Percentiles rank a stretch among this genome's conserved stretches.
Evolutionary conservation across 1,140 invertebrate species (phyloP).

Genomic region (Anoplophora glabripennis): DNA sequence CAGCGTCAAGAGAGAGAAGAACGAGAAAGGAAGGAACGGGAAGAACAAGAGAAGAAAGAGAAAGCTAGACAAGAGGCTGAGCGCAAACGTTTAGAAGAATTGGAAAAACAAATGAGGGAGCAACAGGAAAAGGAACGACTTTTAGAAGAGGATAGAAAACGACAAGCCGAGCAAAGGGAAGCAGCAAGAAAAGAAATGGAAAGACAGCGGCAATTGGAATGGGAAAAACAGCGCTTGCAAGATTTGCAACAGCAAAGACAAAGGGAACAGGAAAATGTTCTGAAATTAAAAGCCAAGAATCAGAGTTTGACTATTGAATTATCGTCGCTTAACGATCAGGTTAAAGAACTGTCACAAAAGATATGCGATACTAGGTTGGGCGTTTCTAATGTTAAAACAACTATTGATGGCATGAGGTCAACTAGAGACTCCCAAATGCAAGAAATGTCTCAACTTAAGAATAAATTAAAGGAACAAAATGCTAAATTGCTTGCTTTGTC

Average conservation of each 20-base stretch:
- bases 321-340: slow-evolving; percentile 63
- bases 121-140: slow-evolving; percentile 78
- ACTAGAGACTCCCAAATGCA: slow-evolving; percentile 86
- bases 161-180: slow-evolving; percentile 76
- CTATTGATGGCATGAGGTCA: slow-evolving; percentile 93
- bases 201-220: slow-evolving; percentile 90
- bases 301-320: slow-evolving; percentile 82
- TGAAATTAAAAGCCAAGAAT: slow-evolving; percentile 87
- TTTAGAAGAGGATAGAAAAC: slow-evolving; percentile 68
- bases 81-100: slow-evolving; percentile 62
- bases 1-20: slow-evolving; percentile 85
- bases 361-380: slow-evolving; percentile 84
- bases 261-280: slow-evolving; percentile 82
- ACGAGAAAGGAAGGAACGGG: slow-evolving; percentile 85
- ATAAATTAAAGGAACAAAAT: slow-evolving; percentile 80
- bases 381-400: slow-evolving; percentile 89
- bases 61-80: slow-evolving; percentile 65
- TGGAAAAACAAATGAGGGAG: slow-evolving; percentile 72
- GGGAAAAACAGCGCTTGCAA: slow-evolving; percentile 88
- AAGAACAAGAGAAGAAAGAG: slow-evolving; percentile 83
- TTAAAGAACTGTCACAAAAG: slow-evolving; percentile 81
- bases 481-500: slow-evolving; percentile 73
- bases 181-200: slow-evolving; percentile 86
- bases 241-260: slow-evolving; percentile 83
- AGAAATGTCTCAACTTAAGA: slow-evolving; percentile 86